These are phyloP conservation scores for Pomacea canaliculata DNA, from an alignment of 2,888 invertebrate genomes.

Conservation along the genomic window DNA sequence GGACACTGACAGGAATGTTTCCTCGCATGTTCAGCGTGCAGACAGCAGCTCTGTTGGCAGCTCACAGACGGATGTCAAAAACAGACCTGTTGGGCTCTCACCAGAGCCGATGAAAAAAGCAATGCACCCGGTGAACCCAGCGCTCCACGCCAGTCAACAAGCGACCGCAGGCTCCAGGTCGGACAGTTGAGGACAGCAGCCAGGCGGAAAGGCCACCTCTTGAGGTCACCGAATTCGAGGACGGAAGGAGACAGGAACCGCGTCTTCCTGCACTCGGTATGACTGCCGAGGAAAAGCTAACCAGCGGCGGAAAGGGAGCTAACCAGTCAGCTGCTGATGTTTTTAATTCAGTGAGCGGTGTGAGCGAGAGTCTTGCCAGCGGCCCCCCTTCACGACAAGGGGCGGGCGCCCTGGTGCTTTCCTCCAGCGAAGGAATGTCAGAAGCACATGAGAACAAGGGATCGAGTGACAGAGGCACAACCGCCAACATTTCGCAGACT, in stretches of 20 bases:
- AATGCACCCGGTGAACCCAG: not conserved
- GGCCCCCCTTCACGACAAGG: not conserved
- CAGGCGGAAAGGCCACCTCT: no score
- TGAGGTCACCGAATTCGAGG: no score
- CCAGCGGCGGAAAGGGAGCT: not conserved
- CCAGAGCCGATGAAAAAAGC: slow-evolving; percentile 1
- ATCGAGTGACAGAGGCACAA: not conserved
- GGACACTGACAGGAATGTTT: no score
- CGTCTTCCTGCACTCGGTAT: not conserved
- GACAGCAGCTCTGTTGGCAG: not conserved
- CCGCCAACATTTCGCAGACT: no score
- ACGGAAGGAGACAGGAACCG: not conserved
- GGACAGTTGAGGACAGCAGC: not conserved
- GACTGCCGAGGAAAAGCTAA: not conserved
- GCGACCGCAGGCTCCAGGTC: not conserved
- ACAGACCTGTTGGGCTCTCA: not conserved
- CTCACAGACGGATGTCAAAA: not conserved
- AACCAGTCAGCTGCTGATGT: not conserved
- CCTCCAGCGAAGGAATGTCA: not conserved
- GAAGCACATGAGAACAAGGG: not conserved
- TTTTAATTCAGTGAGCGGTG: not conserved
- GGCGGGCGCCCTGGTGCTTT: not conserved
- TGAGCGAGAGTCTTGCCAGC: no score
- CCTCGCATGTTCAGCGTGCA: not conserved
- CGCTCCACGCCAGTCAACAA: not conserved